These are phyloP conservation scores for Dendronephthya gigantea DNA, from an alignment of 64 coral and sea anemone genomes.

Conservation along the genomic window DNA sequence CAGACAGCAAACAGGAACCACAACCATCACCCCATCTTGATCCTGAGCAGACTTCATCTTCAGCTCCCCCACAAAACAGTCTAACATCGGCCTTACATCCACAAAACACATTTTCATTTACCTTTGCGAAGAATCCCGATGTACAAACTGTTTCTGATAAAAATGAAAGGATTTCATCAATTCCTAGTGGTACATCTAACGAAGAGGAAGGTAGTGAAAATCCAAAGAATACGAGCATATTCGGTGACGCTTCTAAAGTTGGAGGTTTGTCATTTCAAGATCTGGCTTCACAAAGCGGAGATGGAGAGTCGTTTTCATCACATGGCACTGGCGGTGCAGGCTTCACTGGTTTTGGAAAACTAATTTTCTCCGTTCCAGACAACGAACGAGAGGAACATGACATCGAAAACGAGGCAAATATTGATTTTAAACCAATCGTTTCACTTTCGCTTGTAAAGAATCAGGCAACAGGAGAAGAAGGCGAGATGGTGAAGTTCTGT, in stretches of 20 bases:
- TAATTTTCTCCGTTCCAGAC: background rate
- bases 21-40: background rate
- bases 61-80: background rate
- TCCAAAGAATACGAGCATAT: background rate
- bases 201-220: background rate
- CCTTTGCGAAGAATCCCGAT: background rate
- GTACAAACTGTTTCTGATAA: background rate
- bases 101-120: background rate
- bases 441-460: background rate
- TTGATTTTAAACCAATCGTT: slow-evolving; percentile 3
- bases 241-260: background rate
- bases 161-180: background rate
- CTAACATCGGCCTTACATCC: background rate
- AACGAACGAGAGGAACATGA: background rate
- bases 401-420: background rate
- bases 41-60: background rate
- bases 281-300: background rate
- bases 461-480: background rate
- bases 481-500: background rate
- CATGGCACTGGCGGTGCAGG: background rate
- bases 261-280: background rate
- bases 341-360: background rate
- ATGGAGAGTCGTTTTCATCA: background rate
- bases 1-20: background rate
- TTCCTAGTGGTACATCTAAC: background rate